Percentiles rank a stretch among this genome's conserved stretches.
Conservation (phyloP, 2,113 vertebrate genomes). For the Ia io region DNA sequence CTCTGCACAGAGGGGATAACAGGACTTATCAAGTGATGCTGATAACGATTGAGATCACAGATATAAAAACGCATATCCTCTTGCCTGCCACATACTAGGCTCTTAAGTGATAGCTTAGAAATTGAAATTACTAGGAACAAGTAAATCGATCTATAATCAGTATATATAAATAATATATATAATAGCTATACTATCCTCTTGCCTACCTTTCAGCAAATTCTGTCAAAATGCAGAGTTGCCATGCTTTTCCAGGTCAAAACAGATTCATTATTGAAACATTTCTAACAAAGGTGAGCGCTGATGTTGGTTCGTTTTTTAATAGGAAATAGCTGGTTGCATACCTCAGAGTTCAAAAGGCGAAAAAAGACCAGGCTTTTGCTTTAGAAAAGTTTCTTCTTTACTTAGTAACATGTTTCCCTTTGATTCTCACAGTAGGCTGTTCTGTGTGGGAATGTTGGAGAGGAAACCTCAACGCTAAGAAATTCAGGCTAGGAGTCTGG, state of each 20-base stretch:
- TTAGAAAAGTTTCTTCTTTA: constrained; percentile 83
- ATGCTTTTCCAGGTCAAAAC: background rate
- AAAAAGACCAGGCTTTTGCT: constrained; percentile 81
- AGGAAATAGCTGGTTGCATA: constrained; percentile 83
- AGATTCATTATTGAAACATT: constrained; percentile 4
- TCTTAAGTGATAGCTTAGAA: background rate
- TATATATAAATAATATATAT: background rate
- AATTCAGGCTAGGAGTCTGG: constrained; percentile 80
- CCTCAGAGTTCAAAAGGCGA: constrained; percentile 85
- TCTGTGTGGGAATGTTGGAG: constrained; percentile 85
- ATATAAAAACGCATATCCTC: background rate
- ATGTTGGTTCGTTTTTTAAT: constrained; percentile 70
- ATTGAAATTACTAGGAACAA: background rate
- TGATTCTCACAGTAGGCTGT: constrained; percentile 89
- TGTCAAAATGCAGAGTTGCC: background rate
- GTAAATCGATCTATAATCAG: background rate
- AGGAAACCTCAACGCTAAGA: constrained; percentile 85
- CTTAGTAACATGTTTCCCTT: constrained; percentile 85
- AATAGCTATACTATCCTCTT: background rate
- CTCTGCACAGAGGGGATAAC: no score
- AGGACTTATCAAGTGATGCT: background rate
- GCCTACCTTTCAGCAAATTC: background rate
- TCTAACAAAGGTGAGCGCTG: constrained; percentile 34
- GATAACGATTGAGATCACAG: background rate
- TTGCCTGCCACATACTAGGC: background rate